Evolutionary conservation across 2,797 vertebrate genomes (phyloP).

Genomic region (Cryptoprocta ferox): DNA sequence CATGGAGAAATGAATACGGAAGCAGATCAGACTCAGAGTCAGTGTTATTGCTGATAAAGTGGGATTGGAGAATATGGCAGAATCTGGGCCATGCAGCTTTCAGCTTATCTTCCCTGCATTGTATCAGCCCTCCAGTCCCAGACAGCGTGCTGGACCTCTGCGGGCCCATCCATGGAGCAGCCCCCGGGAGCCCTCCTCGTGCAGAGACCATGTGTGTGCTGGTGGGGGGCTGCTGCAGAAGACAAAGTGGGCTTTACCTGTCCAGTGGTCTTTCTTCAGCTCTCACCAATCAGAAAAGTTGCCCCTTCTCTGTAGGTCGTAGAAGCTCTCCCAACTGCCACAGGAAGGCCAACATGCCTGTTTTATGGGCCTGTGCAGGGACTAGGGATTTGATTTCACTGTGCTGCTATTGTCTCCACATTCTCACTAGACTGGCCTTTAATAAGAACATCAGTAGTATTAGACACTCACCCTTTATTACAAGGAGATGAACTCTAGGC

Average conservation of each 20-base stretch:
- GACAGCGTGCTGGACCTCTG: rapidly evolving
- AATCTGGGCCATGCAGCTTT: rapidly evolving
- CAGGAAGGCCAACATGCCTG: rapidly evolving
- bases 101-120: too few relatives aligned
- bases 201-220: neutral
- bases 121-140: neutral
- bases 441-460: neutral
- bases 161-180: too few relatives aligned
- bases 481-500: neutral
- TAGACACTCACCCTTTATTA: neutral
- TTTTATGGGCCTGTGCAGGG: neutral
- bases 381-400: neutral
- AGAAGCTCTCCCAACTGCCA: neutral
- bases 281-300: neutral
- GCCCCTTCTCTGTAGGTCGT: neutral
- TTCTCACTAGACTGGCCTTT: neutral
- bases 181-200: rapidly evolving
- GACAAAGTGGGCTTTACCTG: neutral
- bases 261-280: neutral
- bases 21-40: neutral
- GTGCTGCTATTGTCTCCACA: neutral
- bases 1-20: neutral
- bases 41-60: neutral
- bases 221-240: neutral
- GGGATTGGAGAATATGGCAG: neutral